Percentiles rank a stretch among this genome's conserved stretches.
Evolutionary conservation across 2,888 invertebrate genomes (phyloP).

Genomic region (Cistogaster globosa): DNA sequence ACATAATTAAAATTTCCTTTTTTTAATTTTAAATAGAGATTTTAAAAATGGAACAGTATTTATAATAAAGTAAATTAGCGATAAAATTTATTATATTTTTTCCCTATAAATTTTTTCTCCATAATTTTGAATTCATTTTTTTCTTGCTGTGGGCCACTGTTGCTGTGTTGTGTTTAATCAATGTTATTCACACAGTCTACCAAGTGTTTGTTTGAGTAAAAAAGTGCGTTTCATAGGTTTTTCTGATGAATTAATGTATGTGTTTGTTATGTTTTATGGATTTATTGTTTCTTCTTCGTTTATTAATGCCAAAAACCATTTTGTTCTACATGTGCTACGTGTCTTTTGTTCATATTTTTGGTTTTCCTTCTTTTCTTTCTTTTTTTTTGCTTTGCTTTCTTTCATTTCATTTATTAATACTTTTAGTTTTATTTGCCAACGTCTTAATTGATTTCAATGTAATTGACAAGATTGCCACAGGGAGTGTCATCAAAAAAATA

Average conservation of each 20-base stretch:
- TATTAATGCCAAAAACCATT: constrained; percentile 30
- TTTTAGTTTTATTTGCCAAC: constrained; percentile 55
- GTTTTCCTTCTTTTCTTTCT: constrained; percentile 69
- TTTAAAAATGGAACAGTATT: too few relatives aligned
- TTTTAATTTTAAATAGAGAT: too few relatives aligned
- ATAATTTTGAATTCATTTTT: too few relatives aligned
- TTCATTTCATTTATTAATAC: constrained; percentile 30
- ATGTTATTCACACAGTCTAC: constrained; percentile 32
- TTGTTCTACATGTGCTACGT: constrained; percentile 62
- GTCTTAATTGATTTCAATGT: constrained; percentile 72
- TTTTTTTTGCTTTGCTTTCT: constrained; percentile 63
- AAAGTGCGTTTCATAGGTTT: constrained; percentile 1
- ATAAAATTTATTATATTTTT: too few relatives aligned
- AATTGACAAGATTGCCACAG: constrained; percentile 71
- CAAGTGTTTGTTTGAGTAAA: background rate
- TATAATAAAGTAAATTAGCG: too few relatives aligned
- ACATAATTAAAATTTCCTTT: too few relatives aligned
- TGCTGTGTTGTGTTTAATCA: constrained; percentile 46
- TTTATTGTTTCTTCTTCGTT: background rate
- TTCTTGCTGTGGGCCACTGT: constrained; percentile 30
- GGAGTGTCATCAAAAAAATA: constrained; percentile 59
- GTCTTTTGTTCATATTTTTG: constrained; percentile 62
- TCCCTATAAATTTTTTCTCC: too few relatives aligned
- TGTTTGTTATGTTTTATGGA: constrained; percentile 1
- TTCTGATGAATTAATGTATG: background rate